Base-by-base conservation (phyloP, 1,140 invertebrate species). In the Drosophila sulfurigaster region DNA sequence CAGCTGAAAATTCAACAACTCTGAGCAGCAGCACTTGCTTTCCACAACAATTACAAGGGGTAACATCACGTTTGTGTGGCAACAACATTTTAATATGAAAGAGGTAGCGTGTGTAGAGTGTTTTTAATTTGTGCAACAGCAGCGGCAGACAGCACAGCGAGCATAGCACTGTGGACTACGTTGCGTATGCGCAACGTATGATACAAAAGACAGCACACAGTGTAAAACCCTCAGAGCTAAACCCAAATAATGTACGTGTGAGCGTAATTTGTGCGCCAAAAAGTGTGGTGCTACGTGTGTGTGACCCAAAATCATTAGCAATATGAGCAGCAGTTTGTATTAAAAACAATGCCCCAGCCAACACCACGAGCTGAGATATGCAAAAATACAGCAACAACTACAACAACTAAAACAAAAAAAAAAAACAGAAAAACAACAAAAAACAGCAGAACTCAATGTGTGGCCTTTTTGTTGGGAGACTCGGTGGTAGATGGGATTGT, bases 241-340 rank as follows among this genome's bases (percentile, higher is more conserved):
- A 20, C 63, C 74, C 65, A 68, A 69, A 75, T 65, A 57, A 71
- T 65, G 74, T 89, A 87, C 83, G 85, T 87, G 83, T 78, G 78
- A 66, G 83, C 69, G 72, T 52, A 86, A 79, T 74, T 80, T 78
- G 56, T 77, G 79, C 63, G 67, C 78, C 69, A 45, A 64, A 65
- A 64, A 54, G 32, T 49, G 77, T 52, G 77, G 73, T 52, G 77
- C 73, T 76, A 75, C 72, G 76, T 82, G 48, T 72, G 83, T 75
- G 59, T 89, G 78, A 83, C 85, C 85, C 85, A 89, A 89, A 89
- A 89, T 89, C 85, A 89, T 89, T 89, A 89, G 85, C 85, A 89
- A 89, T 89, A 89, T 89, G 85, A 89, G 86, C 85, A 89, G 85
- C 83, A 80, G 85, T 88, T 88, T 89, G 85, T 88, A 78, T 85